A percentile compares a stretch with the other conserved stretches of the same genome.
phyloP scores from a whole-genome alignment of 2,113 vertebrate genomes.

The Pithys albifrons region DNA sequence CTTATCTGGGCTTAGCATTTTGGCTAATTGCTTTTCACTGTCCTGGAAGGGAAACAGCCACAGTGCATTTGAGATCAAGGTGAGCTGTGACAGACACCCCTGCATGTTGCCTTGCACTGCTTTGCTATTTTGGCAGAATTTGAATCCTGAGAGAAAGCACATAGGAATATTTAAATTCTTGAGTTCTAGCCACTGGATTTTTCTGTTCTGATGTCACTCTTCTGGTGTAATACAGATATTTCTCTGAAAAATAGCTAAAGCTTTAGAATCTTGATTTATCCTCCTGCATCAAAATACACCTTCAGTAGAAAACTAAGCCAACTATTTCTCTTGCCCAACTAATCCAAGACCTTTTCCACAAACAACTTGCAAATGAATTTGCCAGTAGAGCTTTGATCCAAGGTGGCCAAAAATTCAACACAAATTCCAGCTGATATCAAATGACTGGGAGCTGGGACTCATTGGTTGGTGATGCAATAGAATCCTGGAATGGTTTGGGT shows the following conservation, averaged over 20 bases:
- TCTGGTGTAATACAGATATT: not conserved
- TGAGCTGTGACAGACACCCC: not conserved
- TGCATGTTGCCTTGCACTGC: not conserved
- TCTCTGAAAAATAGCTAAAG: not conserved
- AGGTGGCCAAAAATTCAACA: not conserved
- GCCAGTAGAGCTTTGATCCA: not conserved
- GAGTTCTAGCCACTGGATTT: not conserved
- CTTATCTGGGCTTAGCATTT: not conserved
- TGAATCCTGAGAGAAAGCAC: not conserved
- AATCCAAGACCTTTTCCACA: not conserved
- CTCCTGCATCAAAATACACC: not conserved
- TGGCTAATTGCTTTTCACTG: not conserved
- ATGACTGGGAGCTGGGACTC: not conserved
- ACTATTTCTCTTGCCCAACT: not conserved
- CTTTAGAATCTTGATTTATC: not conserved
- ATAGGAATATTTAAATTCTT: not conserved
- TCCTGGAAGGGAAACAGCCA: not conserved
- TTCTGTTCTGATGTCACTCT: not conserved
- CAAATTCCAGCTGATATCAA: not conserved
- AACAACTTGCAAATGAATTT: not conserved
- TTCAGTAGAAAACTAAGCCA: not conserved
- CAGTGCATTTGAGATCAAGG: rapidly evolving
- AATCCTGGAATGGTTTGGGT: not conserved
- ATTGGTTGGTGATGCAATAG: not conserved
- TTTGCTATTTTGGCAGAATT: not conserved